A percentile compares a stretch with the other conserved stretches of the same genome.
Evolutionary conservation across 2,797 vertebrate species (phyloP).

Genomic region (Acrossocheilus wenchowensis): DNA sequence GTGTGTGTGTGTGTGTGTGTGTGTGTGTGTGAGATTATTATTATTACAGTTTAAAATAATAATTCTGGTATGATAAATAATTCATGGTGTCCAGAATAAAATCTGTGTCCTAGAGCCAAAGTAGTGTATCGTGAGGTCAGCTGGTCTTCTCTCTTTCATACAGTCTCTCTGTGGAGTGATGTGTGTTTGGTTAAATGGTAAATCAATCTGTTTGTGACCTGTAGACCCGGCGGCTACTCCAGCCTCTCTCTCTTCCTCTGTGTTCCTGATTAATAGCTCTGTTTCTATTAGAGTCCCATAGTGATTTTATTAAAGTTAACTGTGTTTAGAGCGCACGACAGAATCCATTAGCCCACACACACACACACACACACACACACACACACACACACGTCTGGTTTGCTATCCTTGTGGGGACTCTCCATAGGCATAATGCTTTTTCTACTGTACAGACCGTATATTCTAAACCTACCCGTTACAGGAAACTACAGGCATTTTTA

Average conservation of each 20-base stretch:
- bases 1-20: not conserved
- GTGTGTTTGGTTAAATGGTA: slow-evolving; percentile 24
- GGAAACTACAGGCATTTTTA: too few species aligned
- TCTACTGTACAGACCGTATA: too few species aligned
- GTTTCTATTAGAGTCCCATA: slow-evolving; percentile 59
- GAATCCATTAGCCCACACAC: not conserved
- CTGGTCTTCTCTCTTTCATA: not conserved
- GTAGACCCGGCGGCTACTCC: not conserved
- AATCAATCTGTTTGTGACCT: slow-evolving; percentile 15
- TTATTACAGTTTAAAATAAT: not conserved
- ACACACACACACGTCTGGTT: not conserved
- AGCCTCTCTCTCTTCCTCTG: not conserved
- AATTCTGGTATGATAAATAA: not conserved
- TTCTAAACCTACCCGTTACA: too few species aligned
- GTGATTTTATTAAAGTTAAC: not conserved
- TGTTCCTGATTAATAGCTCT: slow-evolving; percentile 49
- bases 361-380: not conserved
- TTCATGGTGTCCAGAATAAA: not conserved
- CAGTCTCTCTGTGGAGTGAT: slow-evolving; percentile 52
- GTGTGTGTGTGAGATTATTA: too few species aligned
- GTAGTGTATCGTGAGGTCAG: not conserved
- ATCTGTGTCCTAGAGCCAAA: not conserved
- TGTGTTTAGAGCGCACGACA: slow-evolving; percentile 5
- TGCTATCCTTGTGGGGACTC: too few species aligned
- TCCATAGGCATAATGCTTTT: too few species aligned